Base-by-base conservation (phyloP, 2,113 vertebrate genomes). In the Panthera leo region DNA sequence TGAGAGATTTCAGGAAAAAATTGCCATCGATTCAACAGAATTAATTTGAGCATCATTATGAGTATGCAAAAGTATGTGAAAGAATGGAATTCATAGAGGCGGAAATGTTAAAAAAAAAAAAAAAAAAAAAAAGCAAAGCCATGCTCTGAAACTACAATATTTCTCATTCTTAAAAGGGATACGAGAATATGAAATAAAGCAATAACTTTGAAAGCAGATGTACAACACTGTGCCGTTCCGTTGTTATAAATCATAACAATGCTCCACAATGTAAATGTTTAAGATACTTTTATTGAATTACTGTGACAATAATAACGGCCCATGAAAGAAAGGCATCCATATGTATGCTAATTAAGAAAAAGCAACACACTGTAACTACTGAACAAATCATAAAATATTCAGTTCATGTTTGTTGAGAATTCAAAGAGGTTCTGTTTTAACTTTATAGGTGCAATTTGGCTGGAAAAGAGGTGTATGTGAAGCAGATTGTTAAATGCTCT, bases 401-500 rank as follows among this genome's bases (percentile, higher is more conserved):
- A 95, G 61, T 63, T 96, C 21, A 0, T 75, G 34, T 97, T 98
- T 98, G 86, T 42, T 82, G 94, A 91, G 93, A 63, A 92, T 98
- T 95, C 84, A 95, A 79, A 97, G 91, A 91, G 83, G 48, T 94
- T 97, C 82, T 91, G 16, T 4, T 97, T 92, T 58, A 67, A 91
- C 90, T 97, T 98, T 91, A 95, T 95, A 91, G 98, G 91, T 97
- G 86, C 53, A 98, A 88, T 98, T 98, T 98, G 96, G 67, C 97
- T 98, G 89, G 53, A 83, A 97, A 96, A 67, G 82, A 92, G 51
- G 76, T 94, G 48, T 78, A 11, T 48, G 34, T n/a, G 89, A 76
- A 98, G 91, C 97, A 98, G 98, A 97, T 97, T 97, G 98, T 89
- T 98, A 97, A 98, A 97, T 88, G 86, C 34, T 79, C 95, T 94